Evolutionary conservation across 2,113 vertebrate genomes (phyloP).

Genomic region (Rhinoptilus africanus): DNA sequence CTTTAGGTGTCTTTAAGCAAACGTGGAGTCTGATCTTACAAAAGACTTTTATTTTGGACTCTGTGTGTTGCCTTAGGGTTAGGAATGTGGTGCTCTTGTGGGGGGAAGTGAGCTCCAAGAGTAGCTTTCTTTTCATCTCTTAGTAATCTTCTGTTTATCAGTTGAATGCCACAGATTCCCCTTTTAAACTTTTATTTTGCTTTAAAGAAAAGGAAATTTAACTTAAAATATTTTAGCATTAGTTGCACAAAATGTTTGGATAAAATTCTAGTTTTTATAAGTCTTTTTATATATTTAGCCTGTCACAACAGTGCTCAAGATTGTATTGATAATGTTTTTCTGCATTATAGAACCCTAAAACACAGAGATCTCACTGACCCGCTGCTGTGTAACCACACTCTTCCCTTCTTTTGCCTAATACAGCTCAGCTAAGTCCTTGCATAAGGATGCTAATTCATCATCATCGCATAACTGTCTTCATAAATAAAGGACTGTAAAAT

Average conservation of each 20-base stretch:
- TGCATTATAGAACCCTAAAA: conserved; percentile 79
- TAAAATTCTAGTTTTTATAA: conserved; percentile 99
- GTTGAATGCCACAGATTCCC: conserved; percentile 80
- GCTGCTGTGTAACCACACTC: conserved; percentile 74
- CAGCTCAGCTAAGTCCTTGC: conserved; percentile 79
- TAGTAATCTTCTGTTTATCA: conserved; percentile 78
- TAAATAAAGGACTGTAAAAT: conserved; percentile 79
- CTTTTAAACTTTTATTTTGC: conserved; percentile 85
- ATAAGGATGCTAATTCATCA: conserved; percentile 78
- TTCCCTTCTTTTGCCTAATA: conserved; percentile 81
- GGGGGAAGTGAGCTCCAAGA: conserved; percentile 80
- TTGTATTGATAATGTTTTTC: conserved; percentile 80
- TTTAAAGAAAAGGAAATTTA: conserved; percentile 82
- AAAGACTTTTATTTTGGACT: conserved; percentile 80
- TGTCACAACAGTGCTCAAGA: conserved; percentile 86
- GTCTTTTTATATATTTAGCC: conserved; percentile 93
- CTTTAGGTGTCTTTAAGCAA: conserved; percentile 82
- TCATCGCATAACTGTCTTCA: conserved; percentile 76
- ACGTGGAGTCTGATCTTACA: conserved; percentile 80
- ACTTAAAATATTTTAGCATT: conserved; percentile 87
- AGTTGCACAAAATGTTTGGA: conserved; percentile 88
- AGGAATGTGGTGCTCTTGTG: conserved; percentile 83
- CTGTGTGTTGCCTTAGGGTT: conserved; percentile 86
- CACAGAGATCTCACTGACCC: conserved; percentile 79
- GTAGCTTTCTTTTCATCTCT: conserved; percentile 82